Base-by-base conservation (phyloP, 2,797 vertebrate genomes). In the Mergus octosetaceus region DNA sequence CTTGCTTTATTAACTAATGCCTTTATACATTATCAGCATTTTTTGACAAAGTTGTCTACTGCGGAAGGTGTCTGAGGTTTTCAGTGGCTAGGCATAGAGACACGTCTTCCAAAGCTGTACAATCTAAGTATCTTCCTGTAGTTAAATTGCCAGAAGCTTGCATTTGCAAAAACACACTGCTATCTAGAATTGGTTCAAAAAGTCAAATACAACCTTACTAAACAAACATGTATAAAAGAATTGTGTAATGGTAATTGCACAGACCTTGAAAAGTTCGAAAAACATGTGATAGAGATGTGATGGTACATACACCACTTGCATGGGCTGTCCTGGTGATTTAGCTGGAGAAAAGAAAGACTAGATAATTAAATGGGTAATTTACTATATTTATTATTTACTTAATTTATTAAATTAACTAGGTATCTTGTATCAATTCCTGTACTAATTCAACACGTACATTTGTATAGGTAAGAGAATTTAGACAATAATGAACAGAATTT, bases 211-310 rank as follows among this genome's bases (percentile, higher is more conserved):
- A 75, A 25, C 38, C 32, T 88, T 47, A 57, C 30, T 84, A 88
- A 94, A 93, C 38, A 56, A 84, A 78, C 34, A 79, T 30, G 4
- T 36, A 66, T 71, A 78, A 77, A 96, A 94, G 82, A 87, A 88
- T 92, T 92, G 81, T 64, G 34, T 89, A 95, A 86, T 27, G 21
- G 10, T 88, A 94, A 96, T 76, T 86, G 74, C 88, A 98, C 98
- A 96, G 97, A 99, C 99, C 99, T 99, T 99, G 97, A 99, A 99
- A 94, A 99, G 99, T 97, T 99, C 99, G 97, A 99, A 99, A 96
- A 99, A 98, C 99, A 99, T 99, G 95, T 99, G 99, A 97, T 99
- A 99, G 84, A 99, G 98, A 97, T 99, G 99, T 54, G 99, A 99
- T 25, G 99, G 99, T 81, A 99, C 99, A 49, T 99, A 99, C 61